Percentiles rank a stretch among this genome's conserved stretches.
These are phyloP conservation scores for Forpus xanthops DNA, from an alignment of 2,797 vertebrate species.

Conservation along the genomic window DNA sequence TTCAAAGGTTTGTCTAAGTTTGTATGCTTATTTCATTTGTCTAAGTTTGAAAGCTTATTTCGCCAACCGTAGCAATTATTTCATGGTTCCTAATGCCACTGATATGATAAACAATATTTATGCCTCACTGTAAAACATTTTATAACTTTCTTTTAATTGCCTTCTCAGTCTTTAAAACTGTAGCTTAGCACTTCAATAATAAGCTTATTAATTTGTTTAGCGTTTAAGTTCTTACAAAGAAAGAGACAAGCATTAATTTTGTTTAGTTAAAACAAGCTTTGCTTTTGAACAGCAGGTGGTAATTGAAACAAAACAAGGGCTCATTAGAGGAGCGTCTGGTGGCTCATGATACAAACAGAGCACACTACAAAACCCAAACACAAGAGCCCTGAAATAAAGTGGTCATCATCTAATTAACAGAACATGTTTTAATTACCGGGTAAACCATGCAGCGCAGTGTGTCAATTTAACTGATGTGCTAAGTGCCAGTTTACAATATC, in stretches of 20 bases:
- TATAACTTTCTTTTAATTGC: slow-evolving; percentile 91
- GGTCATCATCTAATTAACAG: slow-evolving; percentile 99
- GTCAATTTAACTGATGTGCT: slow-evolving; percentile 99
- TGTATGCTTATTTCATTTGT: slow-evolving; percentile 55
- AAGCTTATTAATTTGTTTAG: slow-evolving; percentile 88
- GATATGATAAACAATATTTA: slow-evolving; percentile 88
- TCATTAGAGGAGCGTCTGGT: slow-evolving; percentile 99
- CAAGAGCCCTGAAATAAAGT: slow-evolving; percentile 99
- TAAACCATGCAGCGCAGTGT: slow-evolving; percentile 99
- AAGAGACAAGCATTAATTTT: slow-evolving; percentile 85
- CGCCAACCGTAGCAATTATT: slow-evolving; percentile 83
- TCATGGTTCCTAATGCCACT: slow-evolving; percentile 77
- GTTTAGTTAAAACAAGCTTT: slow-evolving; percentile 92
- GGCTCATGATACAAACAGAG: slow-evolving; percentile 98
- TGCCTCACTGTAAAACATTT: slow-evolving; percentile 83
- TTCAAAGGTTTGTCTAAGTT: slow-evolving; percentile 67
- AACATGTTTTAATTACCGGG: slow-evolving; percentile 99
- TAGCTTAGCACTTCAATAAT: slow-evolving; percentile 86
- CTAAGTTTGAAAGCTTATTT: slow-evolving; percentile 59
- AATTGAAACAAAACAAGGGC: slow-evolving; percentile 99
- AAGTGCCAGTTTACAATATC: slow-evolving; percentile 99
- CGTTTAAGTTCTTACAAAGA: slow-evolving; percentile 85
- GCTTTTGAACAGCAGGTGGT: slow-evolving; percentile 99
- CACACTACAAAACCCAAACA: slow-evolving; percentile 92
- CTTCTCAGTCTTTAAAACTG: slow-evolving; percentile 86